phyloP scores from a whole-genome alignment of 2,888 invertebrate species.

The Patella depressa region DNA sequence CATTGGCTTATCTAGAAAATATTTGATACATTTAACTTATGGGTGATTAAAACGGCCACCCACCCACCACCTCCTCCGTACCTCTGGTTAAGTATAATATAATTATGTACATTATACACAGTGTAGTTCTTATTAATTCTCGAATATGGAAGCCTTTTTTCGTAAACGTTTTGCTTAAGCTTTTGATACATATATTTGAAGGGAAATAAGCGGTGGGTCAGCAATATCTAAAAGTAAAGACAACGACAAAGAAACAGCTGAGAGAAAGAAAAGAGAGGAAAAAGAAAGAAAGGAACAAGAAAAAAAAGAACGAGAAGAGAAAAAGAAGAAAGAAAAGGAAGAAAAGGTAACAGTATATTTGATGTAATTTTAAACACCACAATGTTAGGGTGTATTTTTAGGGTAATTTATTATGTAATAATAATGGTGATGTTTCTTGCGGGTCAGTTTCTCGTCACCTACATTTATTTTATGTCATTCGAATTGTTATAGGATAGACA shows the following conservation, averaged over 20 bases:
- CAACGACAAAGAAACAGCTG: slow-evolving; percentile 14
- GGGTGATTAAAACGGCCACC: no score
- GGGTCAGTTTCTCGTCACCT: neutral
- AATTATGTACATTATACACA: no score
- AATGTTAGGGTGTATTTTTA: no score
- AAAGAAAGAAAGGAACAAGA: slow-evolving; percentile 17
- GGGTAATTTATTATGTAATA: no score
- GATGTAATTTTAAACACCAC: no score
- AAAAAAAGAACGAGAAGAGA: slow-evolving; percentile 14
- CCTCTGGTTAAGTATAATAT: no score
- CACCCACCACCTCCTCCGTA: no score
- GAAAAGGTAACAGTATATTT: neutral
- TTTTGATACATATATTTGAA: neutral
- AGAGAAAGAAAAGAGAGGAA: slow-evolving; percentile 17
- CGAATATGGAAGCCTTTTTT: no score
- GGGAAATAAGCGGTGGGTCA: neutral
- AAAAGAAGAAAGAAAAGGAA: slow-evolving; percentile 8
- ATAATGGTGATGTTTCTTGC: neutral
- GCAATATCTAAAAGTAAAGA: slow-evolving; percentile 3
- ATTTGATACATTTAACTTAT: no score
- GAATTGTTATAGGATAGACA: slow-evolving; percentile 2
- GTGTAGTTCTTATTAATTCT: no score
- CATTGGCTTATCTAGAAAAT: no score
- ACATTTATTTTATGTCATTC: neutral
- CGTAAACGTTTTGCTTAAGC: no score